Conservation (phyloP, 2,113 vertebrate species). For the Sinocyclocheilus anophthalmus region DNA sequence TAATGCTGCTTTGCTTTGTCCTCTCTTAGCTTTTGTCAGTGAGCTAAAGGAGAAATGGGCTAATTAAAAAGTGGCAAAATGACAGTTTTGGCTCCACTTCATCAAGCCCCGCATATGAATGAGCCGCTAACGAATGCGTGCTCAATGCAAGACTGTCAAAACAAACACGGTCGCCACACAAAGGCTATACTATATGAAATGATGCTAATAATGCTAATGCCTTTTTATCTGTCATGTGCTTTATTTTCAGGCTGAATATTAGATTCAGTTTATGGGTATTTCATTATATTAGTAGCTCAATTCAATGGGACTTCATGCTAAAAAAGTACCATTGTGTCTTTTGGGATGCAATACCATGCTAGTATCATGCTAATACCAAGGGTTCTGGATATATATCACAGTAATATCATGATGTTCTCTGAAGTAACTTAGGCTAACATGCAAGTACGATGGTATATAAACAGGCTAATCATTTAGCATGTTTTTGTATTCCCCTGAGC, state of each 20-base stretch:
- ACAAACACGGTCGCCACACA: conserved; percentile 3
- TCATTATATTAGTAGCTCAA: too few relatives aligned
- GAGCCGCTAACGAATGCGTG: conserved; percentile 3
- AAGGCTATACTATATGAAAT: not conserved
- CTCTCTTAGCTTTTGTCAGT: conserved; percentile 26
- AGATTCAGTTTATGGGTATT: not conserved
- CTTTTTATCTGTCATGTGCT: not conserved
- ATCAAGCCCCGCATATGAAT: conserved; percentile 28
- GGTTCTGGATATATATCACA: not conserved
- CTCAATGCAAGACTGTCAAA: not conserved
- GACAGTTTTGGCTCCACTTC: conserved; percentile 45
- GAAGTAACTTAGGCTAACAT: too few relatives aligned
- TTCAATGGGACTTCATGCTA: not conserved
- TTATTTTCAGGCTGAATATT: not conserved
- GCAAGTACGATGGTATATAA: too few relatives aligned
- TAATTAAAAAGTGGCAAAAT: conserved; percentile 53
- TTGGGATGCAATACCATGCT: not conserved
- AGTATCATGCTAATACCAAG: not conserved
- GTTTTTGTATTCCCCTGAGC: too few relatives aligned
- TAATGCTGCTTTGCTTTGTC: conserved; percentile 26
- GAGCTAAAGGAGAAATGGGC: conserved; percentile 38
- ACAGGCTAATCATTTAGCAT: too few relatives aligned
- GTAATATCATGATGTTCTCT: not conserved
- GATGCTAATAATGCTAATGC: not conserved
- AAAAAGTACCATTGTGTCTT: not conserved